Percentiles rank a stretch among this genome's conserved stretches.
Conservation (phyloP, 2,113 vertebrate species). For the Chaenocephalus aceratus region DNA sequence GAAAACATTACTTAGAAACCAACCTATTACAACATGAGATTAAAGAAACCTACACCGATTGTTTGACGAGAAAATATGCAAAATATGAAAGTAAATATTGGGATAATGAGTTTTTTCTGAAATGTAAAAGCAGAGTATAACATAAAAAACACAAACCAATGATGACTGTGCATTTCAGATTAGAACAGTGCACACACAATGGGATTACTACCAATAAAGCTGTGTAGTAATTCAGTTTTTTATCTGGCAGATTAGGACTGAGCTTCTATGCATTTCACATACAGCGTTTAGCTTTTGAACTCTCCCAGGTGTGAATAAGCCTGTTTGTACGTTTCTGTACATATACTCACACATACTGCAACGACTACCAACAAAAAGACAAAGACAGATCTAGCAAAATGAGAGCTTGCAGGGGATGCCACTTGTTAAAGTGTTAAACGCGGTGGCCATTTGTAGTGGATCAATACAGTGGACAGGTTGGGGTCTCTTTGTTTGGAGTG, state of each 20-base stretch:
- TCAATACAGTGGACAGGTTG: constrained; percentile 81
- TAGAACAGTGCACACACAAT: constrained; percentile 29
- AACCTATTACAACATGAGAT: constrained; percentile 69
- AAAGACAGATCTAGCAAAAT: constrained; percentile 6
- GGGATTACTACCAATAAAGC: constrained; percentile 32
- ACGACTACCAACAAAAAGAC: not conserved
- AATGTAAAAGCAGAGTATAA: constrained; percentile 37
- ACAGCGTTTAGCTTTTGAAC: constrained; percentile 1
- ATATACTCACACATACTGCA: not conserved
- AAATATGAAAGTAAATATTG: constrained; percentile 68
- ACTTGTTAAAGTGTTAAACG: constrained; percentile 57
- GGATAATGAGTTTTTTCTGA: constrained; percentile 49
- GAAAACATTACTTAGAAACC: constrained; percentile 66
- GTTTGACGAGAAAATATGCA: constrained; percentile 55
- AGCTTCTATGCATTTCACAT: not conserved
- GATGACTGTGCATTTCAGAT: constrained; percentile 35
- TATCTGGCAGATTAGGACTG: not conserved
- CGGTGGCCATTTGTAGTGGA: constrained; percentile 69
- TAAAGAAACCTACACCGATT: constrained; percentile 51
- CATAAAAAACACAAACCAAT: constrained; percentile 38
- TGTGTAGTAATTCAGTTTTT: not conserved
- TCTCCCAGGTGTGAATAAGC: not conserved
- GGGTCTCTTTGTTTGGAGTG: constrained; percentile 91
- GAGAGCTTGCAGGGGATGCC: constrained; percentile 23
- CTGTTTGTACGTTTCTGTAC: not conserved